Percentiles rank a stretch among this genome's conserved stretches.
phyloP scores from a whole-genome alignment of 2,797 vertebrate genomes.

The Spinibarbus caldwelli region DNA sequence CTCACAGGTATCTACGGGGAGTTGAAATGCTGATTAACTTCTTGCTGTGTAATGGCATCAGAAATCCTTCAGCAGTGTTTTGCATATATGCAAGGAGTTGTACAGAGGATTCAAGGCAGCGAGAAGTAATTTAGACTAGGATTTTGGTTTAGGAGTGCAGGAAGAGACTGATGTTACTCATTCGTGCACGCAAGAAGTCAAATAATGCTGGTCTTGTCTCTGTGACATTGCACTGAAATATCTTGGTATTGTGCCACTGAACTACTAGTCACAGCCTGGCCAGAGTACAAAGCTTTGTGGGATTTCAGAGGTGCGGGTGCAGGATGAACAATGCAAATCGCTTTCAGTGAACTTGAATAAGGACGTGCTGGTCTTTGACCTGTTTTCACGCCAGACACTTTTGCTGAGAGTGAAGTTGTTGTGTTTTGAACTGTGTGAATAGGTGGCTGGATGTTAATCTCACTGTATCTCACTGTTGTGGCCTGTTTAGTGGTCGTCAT shows the following conservation, averaged over 20 bases:
- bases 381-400: neutral
- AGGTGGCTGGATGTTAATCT: no score
- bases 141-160: neutral
- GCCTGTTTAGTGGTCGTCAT: neutral
- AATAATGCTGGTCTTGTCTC: slow-evolving; percentile 10
- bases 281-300: neutral
- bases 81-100: neutral
- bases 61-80: slow-evolving; percentile 31
- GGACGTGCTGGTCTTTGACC: slow-evolving; percentile 1
- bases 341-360: neutral
- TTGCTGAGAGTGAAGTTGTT: slow-evolving; percentile 1
- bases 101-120: slow-evolving; percentile 10
- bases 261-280: neutral
- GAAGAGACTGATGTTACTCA: neutral
- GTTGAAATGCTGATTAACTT: slow-evolving; percentile 35
- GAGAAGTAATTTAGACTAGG: slow-evolving; percentile 6
- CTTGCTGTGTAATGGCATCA: slow-evolving; percentile 41
- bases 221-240: neutral
- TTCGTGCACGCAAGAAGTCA: neutral
- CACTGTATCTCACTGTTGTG: no score
- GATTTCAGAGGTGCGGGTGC: neutral
- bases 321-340: neutral
- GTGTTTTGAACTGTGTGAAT: slow-evolving; percentile 1
- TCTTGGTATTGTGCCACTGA: neutral
- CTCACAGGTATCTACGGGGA: slow-evolving; percentile 23